Evolutionary conservation across 2,797 vertebrate genomes (phyloP).

Genomic region (Hirundo rustica): DNA sequence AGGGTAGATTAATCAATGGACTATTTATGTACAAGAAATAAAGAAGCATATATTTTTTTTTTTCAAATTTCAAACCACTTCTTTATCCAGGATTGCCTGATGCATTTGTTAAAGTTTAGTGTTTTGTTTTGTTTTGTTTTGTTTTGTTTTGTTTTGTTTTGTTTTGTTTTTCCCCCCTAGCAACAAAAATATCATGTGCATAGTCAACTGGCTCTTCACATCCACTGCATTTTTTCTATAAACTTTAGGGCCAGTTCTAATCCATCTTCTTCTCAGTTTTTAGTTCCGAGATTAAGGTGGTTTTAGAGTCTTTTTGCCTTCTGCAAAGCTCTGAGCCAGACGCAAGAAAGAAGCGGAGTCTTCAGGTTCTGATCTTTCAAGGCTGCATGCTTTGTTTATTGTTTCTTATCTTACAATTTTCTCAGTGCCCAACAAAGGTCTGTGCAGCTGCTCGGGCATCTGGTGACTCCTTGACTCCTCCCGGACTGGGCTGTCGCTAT

Average conservation of each 20-base stretch:
- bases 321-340: too few relatives aligned
- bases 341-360: too few relatives aligned
- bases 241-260: not conserved
- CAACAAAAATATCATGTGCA: not conserved
- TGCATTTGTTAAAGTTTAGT: not conserved
- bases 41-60: not conserved
- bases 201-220: not conserved
- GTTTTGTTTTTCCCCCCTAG: not conserved
- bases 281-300: too few relatives aligned
- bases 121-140: not conserved
- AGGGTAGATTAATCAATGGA: not conserved
- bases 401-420: too few relatives aligned
- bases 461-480: too few relatives aligned
- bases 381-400: too few relatives aligned
- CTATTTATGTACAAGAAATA: not conserved
- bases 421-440: too few relatives aligned
- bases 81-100: not conserved
- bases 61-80: not conserved
- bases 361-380: too few relatives aligned
- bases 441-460: too few relatives aligned
- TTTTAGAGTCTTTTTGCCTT: too few relatives aligned
- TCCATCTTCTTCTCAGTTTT: not conserved
- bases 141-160: not conserved
- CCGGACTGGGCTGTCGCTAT: too few relatives aligned
- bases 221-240: not conserved